These are phyloP conservation scores for Gymnorhina tibicen DNA, from an alignment of 2,113 vertebrate species.

Conservation along the genomic window DNA sequence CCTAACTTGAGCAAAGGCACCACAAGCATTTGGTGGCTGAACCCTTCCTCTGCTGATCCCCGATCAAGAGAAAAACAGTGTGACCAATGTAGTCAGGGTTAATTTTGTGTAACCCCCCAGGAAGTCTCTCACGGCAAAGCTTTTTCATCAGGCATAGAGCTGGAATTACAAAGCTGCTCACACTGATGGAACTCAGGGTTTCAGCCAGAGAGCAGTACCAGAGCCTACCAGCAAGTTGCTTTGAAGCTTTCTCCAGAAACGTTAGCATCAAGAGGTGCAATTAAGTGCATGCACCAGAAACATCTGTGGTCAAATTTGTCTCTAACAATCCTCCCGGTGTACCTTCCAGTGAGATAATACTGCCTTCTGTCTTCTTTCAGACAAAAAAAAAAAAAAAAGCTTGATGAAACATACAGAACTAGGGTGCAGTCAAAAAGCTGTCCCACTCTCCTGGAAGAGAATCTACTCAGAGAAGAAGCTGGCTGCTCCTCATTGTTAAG, in stretches of 20 bases:
- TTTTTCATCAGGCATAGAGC: not conserved
- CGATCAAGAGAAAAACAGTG: accelerated
- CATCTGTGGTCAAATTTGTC: not conserved
- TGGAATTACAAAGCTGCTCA: not conserved
- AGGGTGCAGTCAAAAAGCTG: not conserved
- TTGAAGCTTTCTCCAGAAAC: not conserved
- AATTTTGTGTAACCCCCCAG: not conserved
- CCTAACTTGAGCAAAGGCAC: not conserved
- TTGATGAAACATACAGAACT: not conserved
- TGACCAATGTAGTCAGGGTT: accelerated
- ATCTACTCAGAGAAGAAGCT: not conserved
- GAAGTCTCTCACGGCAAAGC: not conserved
- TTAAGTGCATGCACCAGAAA: not conserved
- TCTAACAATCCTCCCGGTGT: not conserved
- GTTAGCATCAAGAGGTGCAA: not conserved
- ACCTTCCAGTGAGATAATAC: not conserved
- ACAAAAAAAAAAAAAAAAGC: not conserved
- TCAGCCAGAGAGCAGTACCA: not conserved
- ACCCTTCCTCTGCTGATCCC: not conserved
- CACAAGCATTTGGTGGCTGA: not conserved
- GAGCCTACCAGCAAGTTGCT: not conserved
- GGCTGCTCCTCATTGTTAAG: not conserved
- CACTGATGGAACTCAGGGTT: not conserved
- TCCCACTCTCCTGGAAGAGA: not conserved
- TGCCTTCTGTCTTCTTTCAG: not conserved